Evolutionary conservation across 2,888 invertebrate species (phyloP).

Genomic region (Ophion obscuratus): DNA sequence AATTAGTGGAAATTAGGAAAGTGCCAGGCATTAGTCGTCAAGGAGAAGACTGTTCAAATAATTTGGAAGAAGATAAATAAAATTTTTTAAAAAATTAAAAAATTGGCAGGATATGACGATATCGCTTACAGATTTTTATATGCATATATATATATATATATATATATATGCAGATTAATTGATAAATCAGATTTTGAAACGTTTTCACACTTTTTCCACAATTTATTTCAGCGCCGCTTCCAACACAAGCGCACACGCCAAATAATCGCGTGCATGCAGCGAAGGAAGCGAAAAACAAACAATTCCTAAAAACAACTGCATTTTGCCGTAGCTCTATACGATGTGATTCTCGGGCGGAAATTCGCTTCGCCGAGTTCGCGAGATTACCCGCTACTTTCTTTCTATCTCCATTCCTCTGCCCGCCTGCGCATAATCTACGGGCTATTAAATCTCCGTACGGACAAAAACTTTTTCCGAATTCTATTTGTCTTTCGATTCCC

Average conservation of each 20-base stretch:
- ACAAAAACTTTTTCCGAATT: conserved; percentile 80
- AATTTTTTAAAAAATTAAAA: too few species aligned
- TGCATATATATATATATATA: too few species aligned
- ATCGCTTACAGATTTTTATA: too few species aligned
- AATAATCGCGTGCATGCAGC: neutral
- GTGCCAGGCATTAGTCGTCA: too few species aligned
- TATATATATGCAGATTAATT: too few species aligned
- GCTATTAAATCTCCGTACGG: conserved; percentile 79
- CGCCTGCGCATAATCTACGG: conserved; percentile 68
- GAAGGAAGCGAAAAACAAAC: neutral
- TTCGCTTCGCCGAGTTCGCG: conserved; percentile 32
- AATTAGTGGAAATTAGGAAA: too few species aligned
- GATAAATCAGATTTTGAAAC: neutral
- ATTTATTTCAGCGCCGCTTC: neutral
- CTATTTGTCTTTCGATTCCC: conserved; percentile 80
- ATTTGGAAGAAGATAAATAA: too few species aligned
- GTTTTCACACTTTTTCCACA: neutral
- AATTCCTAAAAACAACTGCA: neutral
- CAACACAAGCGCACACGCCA: neutral
- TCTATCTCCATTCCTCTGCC: conserved; percentile 28
- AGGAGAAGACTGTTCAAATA: too few species aligned
- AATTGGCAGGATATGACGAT: too few species aligned
- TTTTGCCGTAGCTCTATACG: neutral
- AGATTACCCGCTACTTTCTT: conserved; percentile 46
- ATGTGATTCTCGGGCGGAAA: neutral